Base-by-base conservation (phyloP, 2,888 invertebrate species). In the Diplolepis rosae region DNA sequence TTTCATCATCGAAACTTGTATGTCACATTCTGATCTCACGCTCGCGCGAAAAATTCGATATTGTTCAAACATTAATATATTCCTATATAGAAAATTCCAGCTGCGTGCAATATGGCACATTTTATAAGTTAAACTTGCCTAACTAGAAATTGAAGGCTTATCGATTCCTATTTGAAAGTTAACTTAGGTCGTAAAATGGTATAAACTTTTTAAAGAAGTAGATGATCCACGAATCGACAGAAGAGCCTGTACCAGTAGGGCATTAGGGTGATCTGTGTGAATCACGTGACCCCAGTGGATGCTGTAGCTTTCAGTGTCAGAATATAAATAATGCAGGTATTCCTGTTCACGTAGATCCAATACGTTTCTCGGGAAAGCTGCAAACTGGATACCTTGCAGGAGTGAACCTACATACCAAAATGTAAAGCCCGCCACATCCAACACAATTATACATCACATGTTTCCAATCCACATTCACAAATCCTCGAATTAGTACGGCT, bases 281-380 rank as follows among this genome's bases (percentile, higher is more conserved):
- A 75, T 70, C 75, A 72, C 75, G 75, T 75, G 77, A 74, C 70
- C 65, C 32, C 72, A 68, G 70, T 73, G 73, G 70, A 75, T 73
- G 68, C 69, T 72, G 70, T 72, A 77, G 73, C 73, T 65, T 68
- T 69, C 24, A 66, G 75, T 75, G 68, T 45, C 61, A 52, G 67
- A 66, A 52, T 69, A 75, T 77, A 77, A 77, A 75, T 75, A 77
- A 77, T 75, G 73, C 74, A 77, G 73, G 69, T 73, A 70, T 81
- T 81, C 81, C 78, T 72, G 80, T 85, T 81, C 85, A 84, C 85
- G 84, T 85, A 82, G 79, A 80, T 80, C 82, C 83, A 79, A 85
- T 85, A 84, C 81, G 82, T 84, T 80, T 72, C 72, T 72, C 67
- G 68, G 54, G 68, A 70, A 76, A 65, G 70, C 61, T 66, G 65